Percentiles rank a stretch among this genome's conserved stretches.
Evolutionary conservation across 2,113 vertebrate species (phyloP).

Genomic region (Cephalopterus ornatus): DNA sequence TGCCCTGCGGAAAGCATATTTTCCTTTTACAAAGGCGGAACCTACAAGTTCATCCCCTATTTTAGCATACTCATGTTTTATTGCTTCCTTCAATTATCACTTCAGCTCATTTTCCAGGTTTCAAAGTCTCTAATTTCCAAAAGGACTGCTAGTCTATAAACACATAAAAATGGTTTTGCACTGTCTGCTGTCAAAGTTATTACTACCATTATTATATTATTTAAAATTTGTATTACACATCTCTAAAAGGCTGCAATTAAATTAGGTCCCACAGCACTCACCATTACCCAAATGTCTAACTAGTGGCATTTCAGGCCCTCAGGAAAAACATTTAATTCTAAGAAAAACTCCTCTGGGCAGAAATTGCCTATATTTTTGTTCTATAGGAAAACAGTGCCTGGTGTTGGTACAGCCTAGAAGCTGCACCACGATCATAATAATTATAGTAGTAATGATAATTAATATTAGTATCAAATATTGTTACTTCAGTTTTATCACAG

Average conservation of each 20-base stretch:
- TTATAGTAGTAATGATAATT: neutral
- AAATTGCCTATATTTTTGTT: neutral
- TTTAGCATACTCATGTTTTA: neutral
- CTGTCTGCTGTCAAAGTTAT: neutral
- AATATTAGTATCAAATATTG: neutral
- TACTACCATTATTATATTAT: conserved; percentile 1
- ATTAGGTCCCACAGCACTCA: neutral
- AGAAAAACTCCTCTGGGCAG: neutral
- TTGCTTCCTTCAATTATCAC: conserved; percentile 12
- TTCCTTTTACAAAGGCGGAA: neutral
- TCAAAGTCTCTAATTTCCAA: neutral
- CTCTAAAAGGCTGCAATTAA: neutral
- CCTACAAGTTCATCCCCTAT: neutral
- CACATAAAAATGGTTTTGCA: neutral
- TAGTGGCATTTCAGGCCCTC: neutral
- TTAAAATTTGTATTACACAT: conserved; percentile 1
- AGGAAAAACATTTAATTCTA: conserved; percentile 1
- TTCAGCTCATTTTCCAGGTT: neutral
- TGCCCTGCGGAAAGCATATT: neutral
- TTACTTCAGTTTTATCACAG: neutral
- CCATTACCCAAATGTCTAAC: neutral
- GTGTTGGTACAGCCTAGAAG: neutral
- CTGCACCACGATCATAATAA: neutral
- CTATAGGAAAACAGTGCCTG: neutral
- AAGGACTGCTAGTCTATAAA: neutral